Evolutionary conservation across 2,113 vertebrate genomes (phyloP).

Genomic region (Marmota flaviventris): DNA sequence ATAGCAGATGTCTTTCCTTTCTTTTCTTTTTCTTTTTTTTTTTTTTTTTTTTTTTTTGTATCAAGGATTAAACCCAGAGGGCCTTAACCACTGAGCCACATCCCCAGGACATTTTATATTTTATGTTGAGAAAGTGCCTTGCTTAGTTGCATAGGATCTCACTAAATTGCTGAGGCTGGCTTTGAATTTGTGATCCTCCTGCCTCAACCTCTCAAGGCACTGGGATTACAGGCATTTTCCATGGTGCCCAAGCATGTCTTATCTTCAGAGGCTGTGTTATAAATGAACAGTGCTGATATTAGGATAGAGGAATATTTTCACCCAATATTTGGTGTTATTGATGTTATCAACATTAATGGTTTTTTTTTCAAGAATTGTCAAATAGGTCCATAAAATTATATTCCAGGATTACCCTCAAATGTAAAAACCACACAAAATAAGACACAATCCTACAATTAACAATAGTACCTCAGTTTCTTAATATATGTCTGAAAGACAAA

Average conservation of each 20-base stretch:
- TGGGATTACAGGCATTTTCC: no score
- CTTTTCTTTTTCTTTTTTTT: no score
- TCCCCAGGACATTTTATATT: no score
- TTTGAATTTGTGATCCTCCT: no score
- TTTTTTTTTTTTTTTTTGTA: no score
- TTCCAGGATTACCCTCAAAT: neutral
- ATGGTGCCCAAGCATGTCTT: neutral
- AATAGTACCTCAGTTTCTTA: neutral
- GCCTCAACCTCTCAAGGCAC: no score
- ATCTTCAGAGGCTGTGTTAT: neutral
- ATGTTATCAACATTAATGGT: neutral
- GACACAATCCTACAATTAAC: neutral
- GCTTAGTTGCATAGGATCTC: no score
- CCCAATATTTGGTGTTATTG: neutral
- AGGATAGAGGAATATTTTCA: neutral
- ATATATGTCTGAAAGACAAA: neutral
- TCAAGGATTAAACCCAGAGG: no score
- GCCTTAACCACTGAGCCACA: no score
- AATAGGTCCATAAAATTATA: neutral
- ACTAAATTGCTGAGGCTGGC: no score
- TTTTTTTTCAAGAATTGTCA: neutral
- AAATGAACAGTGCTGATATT: neutral
- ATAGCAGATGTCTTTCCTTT: no score
- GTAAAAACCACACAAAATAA: neutral
- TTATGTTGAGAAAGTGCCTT: no score